These are phyloP conservation scores for Phrynosoma platyrhinos DNA, from an alignment of 2,113 vertebrate genomes.

Conservation along the genomic window DNA sequence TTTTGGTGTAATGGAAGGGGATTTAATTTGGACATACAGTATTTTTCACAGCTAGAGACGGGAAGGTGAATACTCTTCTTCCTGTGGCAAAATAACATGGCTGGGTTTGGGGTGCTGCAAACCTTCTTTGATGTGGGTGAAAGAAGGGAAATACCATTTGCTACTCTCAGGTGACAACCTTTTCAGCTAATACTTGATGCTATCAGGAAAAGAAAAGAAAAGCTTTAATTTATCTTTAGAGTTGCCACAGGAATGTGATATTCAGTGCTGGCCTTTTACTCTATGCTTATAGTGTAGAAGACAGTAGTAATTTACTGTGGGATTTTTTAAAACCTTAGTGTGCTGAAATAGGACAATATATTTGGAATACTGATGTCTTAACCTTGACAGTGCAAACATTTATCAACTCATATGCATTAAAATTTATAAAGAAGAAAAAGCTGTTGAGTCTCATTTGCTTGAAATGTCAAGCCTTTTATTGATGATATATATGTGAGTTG, in stretches of 20 bases:
- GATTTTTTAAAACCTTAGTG: slow-evolving; percentile 12
- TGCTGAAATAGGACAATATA: neutral
- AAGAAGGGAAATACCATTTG: neutral
- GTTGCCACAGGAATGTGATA: neutral
- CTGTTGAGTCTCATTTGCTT: neutral
- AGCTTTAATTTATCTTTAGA: slow-evolving; percentile 1
- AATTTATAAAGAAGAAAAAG: slow-evolving; percentile 22
- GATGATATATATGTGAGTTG: neutral
- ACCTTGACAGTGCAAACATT: neutral
- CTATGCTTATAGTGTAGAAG: slow-evolving; percentile 5
- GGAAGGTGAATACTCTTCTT: no score
- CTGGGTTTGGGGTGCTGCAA: neutral
- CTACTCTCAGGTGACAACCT: neutral
- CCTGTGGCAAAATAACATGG: neutral
- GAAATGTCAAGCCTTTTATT: slow-evolving; percentile 5
- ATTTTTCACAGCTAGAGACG: neutral
- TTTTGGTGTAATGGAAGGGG: slow-evolving; percentile 3
- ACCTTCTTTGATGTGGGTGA: no score
- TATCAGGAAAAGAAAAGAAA: neutral
- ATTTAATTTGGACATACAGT: neutral
- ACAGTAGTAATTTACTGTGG: neutral
- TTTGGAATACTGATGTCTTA: neutral
- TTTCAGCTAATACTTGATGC: neutral
- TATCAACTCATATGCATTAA: slow-evolving; percentile 18
- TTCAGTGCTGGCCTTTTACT: slow-evolving; percentile 3